phyloP scores from a whole-genome alignment of 2,113 vertebrate species.

The Lophotis ruficrista region DNA sequence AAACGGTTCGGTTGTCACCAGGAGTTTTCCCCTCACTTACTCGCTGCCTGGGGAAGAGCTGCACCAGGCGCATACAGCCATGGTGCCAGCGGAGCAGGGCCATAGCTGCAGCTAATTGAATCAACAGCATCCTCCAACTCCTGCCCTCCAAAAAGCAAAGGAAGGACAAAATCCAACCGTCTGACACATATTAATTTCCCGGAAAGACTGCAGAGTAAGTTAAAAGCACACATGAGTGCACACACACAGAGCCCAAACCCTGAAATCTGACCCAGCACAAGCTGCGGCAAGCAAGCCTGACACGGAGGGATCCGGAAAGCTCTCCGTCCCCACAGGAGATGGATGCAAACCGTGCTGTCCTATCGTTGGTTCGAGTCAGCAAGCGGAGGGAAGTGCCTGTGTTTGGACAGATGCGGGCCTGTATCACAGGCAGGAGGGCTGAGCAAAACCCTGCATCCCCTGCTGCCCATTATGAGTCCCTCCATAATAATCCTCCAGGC shows the following conservation, averaged over 20 bases:
- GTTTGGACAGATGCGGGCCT: slow-evolving; percentile 22
- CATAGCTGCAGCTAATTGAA: neutral
- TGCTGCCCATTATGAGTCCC: neutral
- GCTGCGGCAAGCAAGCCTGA: neutral
- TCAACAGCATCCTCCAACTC: neutral
- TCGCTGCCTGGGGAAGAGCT: neutral
- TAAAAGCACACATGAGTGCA: neutral
- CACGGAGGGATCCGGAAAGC: neutral
- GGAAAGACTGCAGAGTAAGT: neutral
- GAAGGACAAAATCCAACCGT: neutral
- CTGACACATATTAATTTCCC: slow-evolving; percentile 40
- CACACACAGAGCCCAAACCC: neutral
- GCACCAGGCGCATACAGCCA: neutral
- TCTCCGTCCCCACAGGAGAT: neutral
- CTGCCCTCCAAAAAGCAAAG: neutral
- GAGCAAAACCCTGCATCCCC: neutral
- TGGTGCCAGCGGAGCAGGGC: neutral
- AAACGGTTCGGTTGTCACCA: neutral
- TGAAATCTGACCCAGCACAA: neutral
- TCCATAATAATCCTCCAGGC: neutral
- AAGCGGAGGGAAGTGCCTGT: neutral
- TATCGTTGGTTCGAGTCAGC: accelerated
- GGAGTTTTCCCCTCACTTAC: neutral
- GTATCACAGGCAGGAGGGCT: neutral
- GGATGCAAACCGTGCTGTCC: neutral